Evolutionary conservation across 2,888 invertebrate genomes (phyloP).

Genomic region (Lacanobia wlatinum): DNA sequence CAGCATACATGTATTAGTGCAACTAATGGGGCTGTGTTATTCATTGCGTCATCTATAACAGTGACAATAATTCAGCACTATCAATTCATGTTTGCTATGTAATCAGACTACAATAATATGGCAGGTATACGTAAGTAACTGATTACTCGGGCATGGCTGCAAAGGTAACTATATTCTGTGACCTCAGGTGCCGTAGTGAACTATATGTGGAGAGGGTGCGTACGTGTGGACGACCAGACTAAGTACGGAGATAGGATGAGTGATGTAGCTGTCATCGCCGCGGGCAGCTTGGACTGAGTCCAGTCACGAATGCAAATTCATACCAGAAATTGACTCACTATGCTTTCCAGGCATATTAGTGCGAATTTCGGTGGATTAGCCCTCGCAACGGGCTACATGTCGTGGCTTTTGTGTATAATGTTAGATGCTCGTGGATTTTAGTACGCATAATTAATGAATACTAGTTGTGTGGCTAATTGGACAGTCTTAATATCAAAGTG

Average conservation of each 20-base stretch:
- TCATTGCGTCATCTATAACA: conserved; percentile 36
- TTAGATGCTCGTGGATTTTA: conserved; percentile 35
- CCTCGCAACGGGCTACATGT: conserved; percentile 57
- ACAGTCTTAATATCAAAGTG: conserved; percentile 4
- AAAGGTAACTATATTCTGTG: conserved; percentile 42
- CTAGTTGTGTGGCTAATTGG: conserved; percentile 29
- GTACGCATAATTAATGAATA: conserved; percentile 38
- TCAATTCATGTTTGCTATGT: conserved; percentile 54
- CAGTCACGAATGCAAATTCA: conserved; percentile 84
- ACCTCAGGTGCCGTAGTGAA: conserved; percentile 42
- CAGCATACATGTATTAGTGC: neutral
- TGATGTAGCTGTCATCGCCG: conserved; percentile 82
- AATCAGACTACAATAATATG: conserved; percentile 53
- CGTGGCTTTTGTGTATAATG: conserved; percentile 45
- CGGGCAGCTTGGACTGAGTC: conserved; percentile 80
- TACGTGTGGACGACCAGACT: conserved; percentile 34
- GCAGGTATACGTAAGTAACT: conserved; percentile 37
- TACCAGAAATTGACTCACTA: conserved; percentile 77
- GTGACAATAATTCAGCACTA: conserved; percentile 54
- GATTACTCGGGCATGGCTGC: conserved; percentile 43
- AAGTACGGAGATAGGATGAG: conserved; percentile 66
- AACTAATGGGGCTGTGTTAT: conserved; percentile 6
- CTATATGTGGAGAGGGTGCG: conserved; percentile 30
- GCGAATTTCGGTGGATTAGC: conserved; percentile 74
- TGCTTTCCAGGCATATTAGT: conserved; percentile 79